These are phyloP conservation scores for Conus canariensis DNA, from an alignment of 2,888 invertebrate genomes.

Conservation along the genomic window DNA sequence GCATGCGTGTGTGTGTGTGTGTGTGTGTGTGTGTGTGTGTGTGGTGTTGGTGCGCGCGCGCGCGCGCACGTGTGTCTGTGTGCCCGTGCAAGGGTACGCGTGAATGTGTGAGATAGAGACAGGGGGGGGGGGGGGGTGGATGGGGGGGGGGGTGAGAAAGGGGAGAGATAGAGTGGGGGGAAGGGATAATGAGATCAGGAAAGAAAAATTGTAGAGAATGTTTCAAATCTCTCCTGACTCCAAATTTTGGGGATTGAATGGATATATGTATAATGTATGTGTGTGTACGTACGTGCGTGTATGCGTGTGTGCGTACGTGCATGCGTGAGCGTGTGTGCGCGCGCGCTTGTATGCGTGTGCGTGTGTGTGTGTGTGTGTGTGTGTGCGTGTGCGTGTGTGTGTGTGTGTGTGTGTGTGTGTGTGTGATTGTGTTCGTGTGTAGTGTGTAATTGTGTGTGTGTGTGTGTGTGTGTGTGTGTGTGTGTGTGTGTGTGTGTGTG, in stretches of 20 bases:
- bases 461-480: too few relatives aligned
- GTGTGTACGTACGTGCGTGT: neutral
- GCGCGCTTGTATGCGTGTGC: neutral
- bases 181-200: too few relatives aligned
- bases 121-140: too few relatives aligned
- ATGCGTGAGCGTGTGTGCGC: neutral
- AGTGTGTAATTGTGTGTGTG: too few relatives aligned
- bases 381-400: slow-evolving; percentile 18
- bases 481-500: neutral
- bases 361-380: too few relatives aligned
- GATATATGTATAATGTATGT: neutral
- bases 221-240: too few relatives aligned
- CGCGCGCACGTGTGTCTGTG: neutral
- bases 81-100: neutral
- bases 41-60: neutral
- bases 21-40: neutral
- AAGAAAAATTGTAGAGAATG: too few relatives aligned
- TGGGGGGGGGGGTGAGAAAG: too few relatives aligned
- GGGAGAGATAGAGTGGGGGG: too few relatives aligned
- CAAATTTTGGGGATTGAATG: too few relatives aligned
- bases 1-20: too few relatives aligned
- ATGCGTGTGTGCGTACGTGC: neutral
- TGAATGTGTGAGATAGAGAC: too few relatives aligned
- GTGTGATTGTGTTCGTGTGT: neutral
- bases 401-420: neutral